These are phyloP conservation scores for Odocoileus hemionus DNA, from an alignment of 2,113 vertebrate genomes.

Conservation along the genomic window DNA sequence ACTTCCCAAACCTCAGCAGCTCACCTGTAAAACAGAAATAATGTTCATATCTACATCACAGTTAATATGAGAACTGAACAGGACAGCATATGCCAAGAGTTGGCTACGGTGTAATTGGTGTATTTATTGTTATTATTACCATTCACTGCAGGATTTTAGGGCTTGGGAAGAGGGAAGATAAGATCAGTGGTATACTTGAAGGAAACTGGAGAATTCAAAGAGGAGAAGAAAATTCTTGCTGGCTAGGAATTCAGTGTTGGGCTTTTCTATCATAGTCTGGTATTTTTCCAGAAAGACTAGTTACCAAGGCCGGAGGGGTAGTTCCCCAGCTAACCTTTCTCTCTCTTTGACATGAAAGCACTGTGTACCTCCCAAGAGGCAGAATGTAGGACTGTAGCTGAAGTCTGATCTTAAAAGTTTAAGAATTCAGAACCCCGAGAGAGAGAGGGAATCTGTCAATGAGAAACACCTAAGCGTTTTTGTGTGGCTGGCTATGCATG, in stretches of 20 bases:
- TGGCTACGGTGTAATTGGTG: not conserved
- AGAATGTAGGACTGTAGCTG: not conserved
- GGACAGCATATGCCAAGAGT: not conserved
- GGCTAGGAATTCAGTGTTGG: not conserved
- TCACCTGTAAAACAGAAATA: not conserved
- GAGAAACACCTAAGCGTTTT: not conserved
- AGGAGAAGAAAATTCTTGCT: not conserved
- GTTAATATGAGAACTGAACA: not conserved
- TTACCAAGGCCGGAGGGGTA: not conserved
- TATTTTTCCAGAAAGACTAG: not conserved
- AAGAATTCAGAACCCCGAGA: conserved; percentile 5
- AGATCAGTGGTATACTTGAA: not conserved
- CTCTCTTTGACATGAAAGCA: not conserved
- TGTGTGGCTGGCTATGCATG: not conserved
- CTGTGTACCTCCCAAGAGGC: not conserved
- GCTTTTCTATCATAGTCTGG: not conserved
- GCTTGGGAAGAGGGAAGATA: not conserved
- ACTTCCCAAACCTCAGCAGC: not conserved
- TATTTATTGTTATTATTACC: not conserved
- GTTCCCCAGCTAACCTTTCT: not conserved
- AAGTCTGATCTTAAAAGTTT: conserved; percentile 19
- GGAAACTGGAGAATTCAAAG: not conserved
- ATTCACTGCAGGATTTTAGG: not conserved
- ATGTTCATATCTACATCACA: not conserved
- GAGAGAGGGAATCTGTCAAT: conserved; percentile 3